Conservation (phyloP, 2,797 vertebrate species). For the Tapera naevia region DNA sequence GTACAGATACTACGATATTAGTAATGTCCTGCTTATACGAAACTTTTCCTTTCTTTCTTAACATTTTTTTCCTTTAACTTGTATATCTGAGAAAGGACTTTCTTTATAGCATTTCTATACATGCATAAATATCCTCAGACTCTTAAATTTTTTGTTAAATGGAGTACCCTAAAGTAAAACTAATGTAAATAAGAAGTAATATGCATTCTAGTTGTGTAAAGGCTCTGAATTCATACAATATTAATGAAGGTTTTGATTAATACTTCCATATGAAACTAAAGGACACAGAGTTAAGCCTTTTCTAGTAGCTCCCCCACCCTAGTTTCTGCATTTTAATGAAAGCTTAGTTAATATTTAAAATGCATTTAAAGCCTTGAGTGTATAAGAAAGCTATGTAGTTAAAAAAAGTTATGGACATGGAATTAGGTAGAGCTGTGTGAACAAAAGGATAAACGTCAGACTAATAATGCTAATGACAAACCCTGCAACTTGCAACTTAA, state of each 20-base stretch:
- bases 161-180: not conserved
- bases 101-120: not conserved
- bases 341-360: slow-evolving; percentile 73
- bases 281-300: slow-evolving; percentile 50
- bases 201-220: not conserved
- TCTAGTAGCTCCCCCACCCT: slow-evolving; percentile 30
- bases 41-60: not conserved
- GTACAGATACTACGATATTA: not conserved
- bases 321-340: slow-evolving; percentile 71
- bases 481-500: slow-evolving; percentile 36
- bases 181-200: not conserved
- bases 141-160: not conserved
- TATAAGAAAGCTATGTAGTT: slow-evolving; percentile 1
- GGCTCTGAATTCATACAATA: slow-evolving; percentile 29
- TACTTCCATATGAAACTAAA: slow-evolving; percentile 62
- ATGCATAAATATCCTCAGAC: not conserved
- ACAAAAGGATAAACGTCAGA: slow-evolving; percentile 44
- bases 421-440: slow-evolving; percentile 64
- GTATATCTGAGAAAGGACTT: not conserved
- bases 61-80: not conserved
- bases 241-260: slow-evolving; percentile 73
- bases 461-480: slow-evolving; percentile 35
- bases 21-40: not conserved
- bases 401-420: slow-evolving; percentile 8
- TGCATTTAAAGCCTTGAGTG: slow-evolving; percentile 52